Percentiles rank a stretch among this genome's conserved stretches.
phyloP scores from a whole-genome alignment of 2,888 invertebrate genomes.

The Chrysodeixis includens region DNA sequence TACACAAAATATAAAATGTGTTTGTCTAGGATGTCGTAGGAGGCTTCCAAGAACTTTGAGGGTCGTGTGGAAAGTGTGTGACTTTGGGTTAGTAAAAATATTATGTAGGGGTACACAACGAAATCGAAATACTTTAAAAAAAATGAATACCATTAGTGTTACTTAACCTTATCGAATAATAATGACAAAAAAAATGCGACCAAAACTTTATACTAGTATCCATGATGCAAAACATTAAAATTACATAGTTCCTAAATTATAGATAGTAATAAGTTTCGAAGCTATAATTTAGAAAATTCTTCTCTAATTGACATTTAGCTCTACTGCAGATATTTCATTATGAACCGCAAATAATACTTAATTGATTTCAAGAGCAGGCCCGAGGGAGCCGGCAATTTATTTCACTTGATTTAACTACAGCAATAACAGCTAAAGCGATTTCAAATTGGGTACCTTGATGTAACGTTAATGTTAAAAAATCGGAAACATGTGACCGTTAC shows the following conservation, averaged over 20 bases:
- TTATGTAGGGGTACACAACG: background rate
- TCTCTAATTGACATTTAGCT: constrained; percentile 47
- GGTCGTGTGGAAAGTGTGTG: background rate
- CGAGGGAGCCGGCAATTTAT: constrained; percentile 66
- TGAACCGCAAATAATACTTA: constrained; percentile 51
- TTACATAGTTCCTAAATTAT: no score
- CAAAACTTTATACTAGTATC: no score
- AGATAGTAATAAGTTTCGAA: constrained; percentile 19
- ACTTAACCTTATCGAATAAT: background rate
- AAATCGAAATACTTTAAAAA: background rate
- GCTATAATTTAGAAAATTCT: constrained; percentile 34
- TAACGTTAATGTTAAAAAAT: constrained; percentile 50
- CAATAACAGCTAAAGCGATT: constrained; percentile 54
- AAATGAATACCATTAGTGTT: background rate
- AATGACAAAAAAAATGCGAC: no score
- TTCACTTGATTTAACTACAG: constrained; percentile 65
- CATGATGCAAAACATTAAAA: no score
- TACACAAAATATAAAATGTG: background rate
- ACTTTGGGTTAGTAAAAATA: background rate
- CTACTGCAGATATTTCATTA: constrained; percentile 65
- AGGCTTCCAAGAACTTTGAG: background rate
- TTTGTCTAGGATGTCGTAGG: background rate
- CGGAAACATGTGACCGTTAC: constrained; percentile 23
- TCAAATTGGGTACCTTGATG: constrained; percentile 42
- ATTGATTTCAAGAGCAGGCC: constrained; percentile 67